Evolutionary conservation across 2,888 invertebrate genomes (phyloP).

Genomic region (Perithous albicinctus): DNA sequence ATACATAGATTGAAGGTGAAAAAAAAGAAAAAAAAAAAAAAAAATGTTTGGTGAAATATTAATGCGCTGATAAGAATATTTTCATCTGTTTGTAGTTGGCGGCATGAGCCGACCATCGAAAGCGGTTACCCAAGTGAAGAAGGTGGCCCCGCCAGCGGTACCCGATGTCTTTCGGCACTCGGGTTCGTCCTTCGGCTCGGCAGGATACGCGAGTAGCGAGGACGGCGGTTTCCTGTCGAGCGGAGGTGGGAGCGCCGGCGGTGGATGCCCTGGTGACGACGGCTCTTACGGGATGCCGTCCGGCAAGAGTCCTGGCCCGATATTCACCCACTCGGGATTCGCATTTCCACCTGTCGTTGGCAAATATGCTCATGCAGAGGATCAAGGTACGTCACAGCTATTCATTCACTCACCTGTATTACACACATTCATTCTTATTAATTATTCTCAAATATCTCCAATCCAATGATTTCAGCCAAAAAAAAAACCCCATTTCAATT

Average conservation of each 20-base stretch:
- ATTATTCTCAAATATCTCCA: neutral
- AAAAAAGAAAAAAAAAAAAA: neutral
- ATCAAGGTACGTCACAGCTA: conserved; percentile 83
- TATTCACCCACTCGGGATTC: conserved; percentile 89
- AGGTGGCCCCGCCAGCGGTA: conserved; percentile 95
- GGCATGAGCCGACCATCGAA: conserved; percentile 95
- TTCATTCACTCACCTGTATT: neutral
- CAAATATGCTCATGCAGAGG: conserved; percentile 86
- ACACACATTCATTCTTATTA: neutral
- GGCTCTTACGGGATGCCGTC: conserved; percentile 87
- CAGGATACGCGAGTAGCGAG: conserved; percentile 92
- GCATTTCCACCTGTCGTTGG: conserved; percentile 89
- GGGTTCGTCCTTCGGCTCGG: conserved; percentile 92
- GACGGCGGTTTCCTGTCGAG: conserved; percentile 88
- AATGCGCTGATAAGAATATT: conserved; percentile 58
- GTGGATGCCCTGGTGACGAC: conserved; percentile 78
- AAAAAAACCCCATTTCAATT: neutral
- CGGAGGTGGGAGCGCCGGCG: conserved; percentile 77
- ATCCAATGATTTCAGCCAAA: too few species aligned
- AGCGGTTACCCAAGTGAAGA: conserved; percentile 94
- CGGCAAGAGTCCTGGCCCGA: conserved; percentile 88
- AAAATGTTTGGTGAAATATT: neutral
- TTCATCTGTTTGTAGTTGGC: conserved; percentile 89
- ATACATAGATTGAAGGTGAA: too few species aligned
- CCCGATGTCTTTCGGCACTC: conserved; percentile 93